phyloP scores from a whole-genome alignment of 2,113 vertebrate species.

The Bolborhynchus lineola region DNA sequence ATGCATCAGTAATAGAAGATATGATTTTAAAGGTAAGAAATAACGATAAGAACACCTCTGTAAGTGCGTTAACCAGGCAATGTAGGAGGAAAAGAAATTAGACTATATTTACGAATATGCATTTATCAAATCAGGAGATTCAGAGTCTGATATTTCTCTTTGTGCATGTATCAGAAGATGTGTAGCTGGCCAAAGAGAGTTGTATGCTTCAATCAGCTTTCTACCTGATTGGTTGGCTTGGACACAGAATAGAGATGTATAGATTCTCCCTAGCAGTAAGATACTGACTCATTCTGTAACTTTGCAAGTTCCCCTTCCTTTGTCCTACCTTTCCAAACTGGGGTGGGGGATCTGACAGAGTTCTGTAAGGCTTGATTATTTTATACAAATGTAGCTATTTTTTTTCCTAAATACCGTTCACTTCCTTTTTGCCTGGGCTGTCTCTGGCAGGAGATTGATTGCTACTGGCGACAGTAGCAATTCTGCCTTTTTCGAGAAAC shows the following conservation, averaged over 20 bases:
- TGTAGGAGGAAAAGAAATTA: not conserved
- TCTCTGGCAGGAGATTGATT: not conserved
- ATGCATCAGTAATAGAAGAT: slow-evolving; percentile 89
- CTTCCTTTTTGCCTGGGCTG: not conserved
- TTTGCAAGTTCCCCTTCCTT: not conserved
- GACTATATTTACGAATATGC: not conserved
- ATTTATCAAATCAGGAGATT: not conserved
- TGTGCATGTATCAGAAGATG: not conserved
- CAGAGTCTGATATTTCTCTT: not conserved
- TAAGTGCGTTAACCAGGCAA: not conserved
- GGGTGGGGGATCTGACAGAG: not conserved
- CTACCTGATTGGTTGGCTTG: not conserved
- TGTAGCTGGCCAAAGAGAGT: not conserved
- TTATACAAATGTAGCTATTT: not conserved
- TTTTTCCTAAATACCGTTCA: not conserved
- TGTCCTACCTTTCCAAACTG: not conserved
- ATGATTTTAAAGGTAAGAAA: slow-evolving; percentile 93
- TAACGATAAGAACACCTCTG: not conserved
- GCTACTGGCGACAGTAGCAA: not conserved
- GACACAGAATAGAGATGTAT: not conserved
- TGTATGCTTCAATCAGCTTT: not conserved
- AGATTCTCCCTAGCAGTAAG: not conserved
- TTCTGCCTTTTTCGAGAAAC: not conserved
- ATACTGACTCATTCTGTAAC: not conserved
- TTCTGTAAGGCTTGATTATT: not conserved